These are phyloP conservation scores for Silurus asotus DNA, from an alignment of 2,113 vertebrate species.

Conservation along the genomic window DNA sequence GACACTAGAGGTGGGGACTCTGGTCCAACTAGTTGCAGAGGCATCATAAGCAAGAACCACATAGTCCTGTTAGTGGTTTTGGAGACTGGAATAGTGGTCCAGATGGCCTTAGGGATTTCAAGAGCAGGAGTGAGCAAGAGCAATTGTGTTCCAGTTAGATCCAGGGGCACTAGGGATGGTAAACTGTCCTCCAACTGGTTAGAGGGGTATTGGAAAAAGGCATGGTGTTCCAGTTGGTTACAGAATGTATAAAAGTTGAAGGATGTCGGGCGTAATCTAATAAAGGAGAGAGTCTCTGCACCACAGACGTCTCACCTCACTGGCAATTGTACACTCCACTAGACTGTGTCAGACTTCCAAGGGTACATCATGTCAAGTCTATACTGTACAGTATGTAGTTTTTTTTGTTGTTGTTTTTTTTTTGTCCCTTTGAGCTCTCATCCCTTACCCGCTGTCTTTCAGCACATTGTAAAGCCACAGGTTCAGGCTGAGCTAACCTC, in stretches of 20 bases:
- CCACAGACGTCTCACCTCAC: not conserved
- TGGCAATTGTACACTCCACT: not conserved
- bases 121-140: no score
- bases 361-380: not conserved
- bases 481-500: not conserved
- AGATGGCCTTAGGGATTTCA: not conserved
- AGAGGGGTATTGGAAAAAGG: not conserved
- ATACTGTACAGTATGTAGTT: not conserved
- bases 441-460: constrained; percentile 16
- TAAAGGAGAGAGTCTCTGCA: constrained; percentile 5
- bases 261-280: not conserved
- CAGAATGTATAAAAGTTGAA: not conserved
- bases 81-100: not conserved
- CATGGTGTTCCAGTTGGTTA: not conserved
- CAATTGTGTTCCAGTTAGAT: not conserved
- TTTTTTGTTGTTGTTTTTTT: not conserved
- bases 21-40: not conserved
- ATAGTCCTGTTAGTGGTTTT: not conserved
- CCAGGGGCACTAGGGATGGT: not conserved
- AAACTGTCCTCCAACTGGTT: not conserved
- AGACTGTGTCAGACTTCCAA: not conserved
- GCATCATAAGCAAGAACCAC: no score
- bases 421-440: constrained; percentile 16
- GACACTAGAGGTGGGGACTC: not conserved
- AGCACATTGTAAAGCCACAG: constrained; percentile 15